Base-by-base conservation (phyloP, 2,888 invertebrate species). In the Epinotia demarniana region DNA sequence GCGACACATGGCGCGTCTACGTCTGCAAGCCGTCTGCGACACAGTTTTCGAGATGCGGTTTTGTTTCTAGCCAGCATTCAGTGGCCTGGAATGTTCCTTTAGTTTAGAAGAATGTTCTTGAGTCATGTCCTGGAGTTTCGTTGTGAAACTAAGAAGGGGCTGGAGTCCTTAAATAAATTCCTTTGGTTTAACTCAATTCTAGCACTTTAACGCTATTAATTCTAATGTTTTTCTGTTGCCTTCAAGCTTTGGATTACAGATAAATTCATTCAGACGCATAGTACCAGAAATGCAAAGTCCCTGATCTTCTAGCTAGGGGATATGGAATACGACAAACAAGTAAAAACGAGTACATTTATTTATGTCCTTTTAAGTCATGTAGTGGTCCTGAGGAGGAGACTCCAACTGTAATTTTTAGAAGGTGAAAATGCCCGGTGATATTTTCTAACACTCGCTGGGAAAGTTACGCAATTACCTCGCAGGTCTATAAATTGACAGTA, bases 1-100 rank as follows among this genome's bases (percentile, higher is more conserved):
- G 64, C 61, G 73, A 53, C 67, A 60, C 73, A 73, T 70, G 61
- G 39, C 39, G 4, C 39, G 39, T 39, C 39, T 39, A 9, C 64
- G 61, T 67, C 63, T 63, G 74, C 63, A 46, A 63, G 57, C 39
- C 57, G 64, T 66, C 66, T 69, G 69, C 69, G 74, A 60, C 58
- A 63, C 64, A 64, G 74, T 70, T 74, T 64, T 63, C 49, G 69
- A 69, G 33, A 39, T 39, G 67, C 33, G 67, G 57, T 68, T 68
- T 68, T 60, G 69, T 60, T 43, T 68, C 68, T 69, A 69, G 58
- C 23, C 46, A 27, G 66, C 49, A 49, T 67, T 68, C 57, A 43
- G 33, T 43, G 43, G 33, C 58, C 58, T 58, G 58, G 68, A 68
- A 68, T 66, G 53, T 55, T 16, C 27, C 23, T 49, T 64, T 27